Conservation (phyloP, 2,888 invertebrate species). For the Drosophila fulvimacula region DNA sequence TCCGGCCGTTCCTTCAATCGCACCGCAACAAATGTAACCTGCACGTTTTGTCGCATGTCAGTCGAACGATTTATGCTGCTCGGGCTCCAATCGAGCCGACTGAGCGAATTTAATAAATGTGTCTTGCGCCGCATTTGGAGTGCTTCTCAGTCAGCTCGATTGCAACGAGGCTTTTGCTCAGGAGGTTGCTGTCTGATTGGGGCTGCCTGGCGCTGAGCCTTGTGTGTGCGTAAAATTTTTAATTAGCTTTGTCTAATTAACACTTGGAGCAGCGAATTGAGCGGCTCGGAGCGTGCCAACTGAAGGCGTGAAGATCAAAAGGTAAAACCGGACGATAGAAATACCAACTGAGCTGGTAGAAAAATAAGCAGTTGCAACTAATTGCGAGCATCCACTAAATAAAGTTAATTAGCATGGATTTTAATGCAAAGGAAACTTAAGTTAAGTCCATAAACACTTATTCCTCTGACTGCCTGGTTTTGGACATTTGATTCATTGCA, state of each 20-base stretch:
- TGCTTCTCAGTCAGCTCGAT: constrained; percentile 6
- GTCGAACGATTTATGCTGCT: constrained; percentile 75
- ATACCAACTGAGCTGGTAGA: neutral
- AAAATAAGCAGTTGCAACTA: neutral
- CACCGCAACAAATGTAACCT: constrained; percentile 71
- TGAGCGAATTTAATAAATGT: constrained; percentile 76
- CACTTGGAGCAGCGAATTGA: constrained; percentile 61
- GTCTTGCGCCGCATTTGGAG: constrained; percentile 71
- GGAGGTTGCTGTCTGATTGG: constrained; percentile 35
- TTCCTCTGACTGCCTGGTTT: too few relatives aligned
- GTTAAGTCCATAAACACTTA: too few relatives aligned
- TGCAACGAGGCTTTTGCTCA: constrained; percentile 7
- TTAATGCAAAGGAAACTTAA: neutral
- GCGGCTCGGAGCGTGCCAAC: constrained; percentile 69
- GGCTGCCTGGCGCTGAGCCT: constrained; percentile 43
- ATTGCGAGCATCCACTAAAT: neutral
- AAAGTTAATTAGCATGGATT: neutral
- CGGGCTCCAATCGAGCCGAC: constrained; percentile 45
- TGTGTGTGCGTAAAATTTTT: constrained; percentile 74
- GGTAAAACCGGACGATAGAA: constrained; percentile 23
- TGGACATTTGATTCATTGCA: too few relatives aligned
- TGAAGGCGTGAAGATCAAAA: constrained; percentile 72
- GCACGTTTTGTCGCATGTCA: constrained; percentile 82
- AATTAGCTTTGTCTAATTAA: constrained; percentile 79
- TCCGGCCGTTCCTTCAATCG: constrained; percentile 61